Evolutionary conservation across 2,888 invertebrate species (phyloP).

Genomic region (Xestia xanthographa): DNA sequence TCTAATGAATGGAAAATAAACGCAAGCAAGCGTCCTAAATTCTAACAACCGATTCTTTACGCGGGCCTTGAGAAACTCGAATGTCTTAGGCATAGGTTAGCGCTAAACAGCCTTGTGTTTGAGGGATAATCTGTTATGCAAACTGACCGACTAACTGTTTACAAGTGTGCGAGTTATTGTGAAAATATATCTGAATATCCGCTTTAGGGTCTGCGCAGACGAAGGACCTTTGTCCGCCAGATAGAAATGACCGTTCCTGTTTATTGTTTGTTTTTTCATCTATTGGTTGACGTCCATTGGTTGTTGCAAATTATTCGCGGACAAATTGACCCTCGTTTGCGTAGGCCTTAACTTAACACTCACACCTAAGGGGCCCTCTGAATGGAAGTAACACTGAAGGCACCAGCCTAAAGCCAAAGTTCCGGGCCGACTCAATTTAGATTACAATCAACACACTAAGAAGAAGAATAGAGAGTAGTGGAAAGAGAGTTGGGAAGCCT

Average conservation of each 20-base stretch:
- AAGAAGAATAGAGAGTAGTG: background rate
- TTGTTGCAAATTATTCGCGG: too few species aligned
- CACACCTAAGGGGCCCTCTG: background rate
- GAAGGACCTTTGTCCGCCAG: too few species aligned
- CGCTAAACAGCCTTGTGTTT: constrained; percentile 41
- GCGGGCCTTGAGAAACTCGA: constrained; percentile 26
- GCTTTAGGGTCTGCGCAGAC: background rate
- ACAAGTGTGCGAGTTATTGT: constrained; percentile 33
- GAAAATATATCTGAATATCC: constrained; percentile 22
- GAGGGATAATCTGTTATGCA: constrained; percentile 41
- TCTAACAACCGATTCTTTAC: constrained; percentile 24
- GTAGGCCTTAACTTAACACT: background rate
- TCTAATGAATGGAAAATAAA: constrained; percentile 11
- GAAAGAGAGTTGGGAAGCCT: background rate
- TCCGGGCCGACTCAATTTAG: background rate
- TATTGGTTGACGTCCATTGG: too few species aligned
- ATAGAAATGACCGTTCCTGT: too few species aligned
- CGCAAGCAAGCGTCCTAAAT: constrained; percentile 11
- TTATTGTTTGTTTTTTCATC: too few species aligned
- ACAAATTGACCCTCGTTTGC: too few species aligned
- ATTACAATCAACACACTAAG: background rate
- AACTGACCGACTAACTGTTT: constrained; percentile 37
- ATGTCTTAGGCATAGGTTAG: constrained; percentile 23
- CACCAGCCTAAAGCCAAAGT: background rate
- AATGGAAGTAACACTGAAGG: too few species aligned